Evolutionary conservation across 1,140 invertebrate genomes (phyloP).

Genomic region (Drosophila oshimai): DNA sequence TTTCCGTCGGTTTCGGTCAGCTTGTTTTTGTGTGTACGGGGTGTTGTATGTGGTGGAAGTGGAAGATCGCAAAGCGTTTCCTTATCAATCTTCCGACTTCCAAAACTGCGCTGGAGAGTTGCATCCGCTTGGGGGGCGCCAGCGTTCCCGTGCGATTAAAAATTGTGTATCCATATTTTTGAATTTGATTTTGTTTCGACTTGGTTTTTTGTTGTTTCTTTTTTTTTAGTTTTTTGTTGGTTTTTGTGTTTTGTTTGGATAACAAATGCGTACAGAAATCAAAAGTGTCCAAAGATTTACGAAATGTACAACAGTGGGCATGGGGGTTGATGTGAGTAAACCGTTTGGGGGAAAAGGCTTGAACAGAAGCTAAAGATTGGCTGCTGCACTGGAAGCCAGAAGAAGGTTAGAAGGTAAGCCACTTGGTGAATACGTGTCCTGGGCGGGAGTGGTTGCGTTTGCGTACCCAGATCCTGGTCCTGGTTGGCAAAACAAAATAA

Average conservation of each 20-base stretch:
- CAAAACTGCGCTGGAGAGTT: slow-evolving; percentile 2
- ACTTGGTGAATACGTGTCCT: slow-evolving; percentile 11
- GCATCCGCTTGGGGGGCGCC: slow-evolving; percentile 6
- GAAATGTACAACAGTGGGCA: slow-evolving; percentile 28
- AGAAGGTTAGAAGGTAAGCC: slow-evolving; percentile 18
- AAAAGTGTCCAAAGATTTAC: slow-evolving; percentile 14
- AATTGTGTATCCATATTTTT: background rate
- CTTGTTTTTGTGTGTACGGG: background rate
- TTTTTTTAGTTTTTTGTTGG: background rate
- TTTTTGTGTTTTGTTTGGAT: background rate
- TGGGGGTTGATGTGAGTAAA: slow-evolving; percentile 13
- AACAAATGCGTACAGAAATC: slow-evolving; percentile 39
- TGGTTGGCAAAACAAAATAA: background rate
- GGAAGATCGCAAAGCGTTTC: slow-evolving; percentile 1
- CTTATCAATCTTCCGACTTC: background rate
- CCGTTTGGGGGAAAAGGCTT: background rate
- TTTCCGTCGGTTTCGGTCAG: background rate
- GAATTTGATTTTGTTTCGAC: background rate
- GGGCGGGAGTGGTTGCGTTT: background rate
- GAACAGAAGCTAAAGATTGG: slow-evolving; percentile 7
- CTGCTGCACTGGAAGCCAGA: slow-evolving; percentile 15
- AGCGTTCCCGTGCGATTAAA: slow-evolving; percentile 14
- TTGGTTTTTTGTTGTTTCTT: background rate
- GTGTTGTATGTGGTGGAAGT: background rate
- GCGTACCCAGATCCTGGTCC: background rate